A percentile compares a stretch with the other conserved stretches of the same genome.
Evolutionary conservation across 2,888 invertebrate genomes (phyloP).

Genomic region (Sthenelais limicola): DNA sequence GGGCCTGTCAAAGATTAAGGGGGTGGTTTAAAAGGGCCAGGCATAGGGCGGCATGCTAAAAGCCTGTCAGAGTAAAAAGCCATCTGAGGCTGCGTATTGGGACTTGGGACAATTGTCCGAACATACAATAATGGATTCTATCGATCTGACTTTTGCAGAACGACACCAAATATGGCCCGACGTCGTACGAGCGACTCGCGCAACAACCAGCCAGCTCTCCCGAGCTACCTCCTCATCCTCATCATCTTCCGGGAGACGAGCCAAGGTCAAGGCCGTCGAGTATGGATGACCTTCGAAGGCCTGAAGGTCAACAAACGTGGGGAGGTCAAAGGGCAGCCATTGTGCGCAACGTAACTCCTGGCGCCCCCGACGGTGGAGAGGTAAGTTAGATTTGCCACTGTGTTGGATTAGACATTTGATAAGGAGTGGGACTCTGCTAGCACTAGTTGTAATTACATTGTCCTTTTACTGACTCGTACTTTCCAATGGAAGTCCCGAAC

Average conservation of each 20-base stretch:
- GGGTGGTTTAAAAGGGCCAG: no score
- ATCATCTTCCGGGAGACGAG: conserved; percentile 14
- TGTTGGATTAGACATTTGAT: conserved; percentile 27
- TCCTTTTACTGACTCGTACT: neutral
- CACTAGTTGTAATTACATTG: conserved; percentile 22
- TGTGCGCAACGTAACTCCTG: conserved; percentile 16
- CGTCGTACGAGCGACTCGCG: conserved; percentile 35
- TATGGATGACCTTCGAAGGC: conserved; percentile 33
- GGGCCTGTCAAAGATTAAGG: no score
- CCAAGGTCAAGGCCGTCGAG: conserved; percentile 19
- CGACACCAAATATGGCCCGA: conserved; percentile 33
- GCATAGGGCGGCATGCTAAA: no score
- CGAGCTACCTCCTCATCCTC: conserved; percentile 9
- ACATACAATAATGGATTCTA: conserved; percentile 27
- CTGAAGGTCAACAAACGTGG: conserved; percentile 33
- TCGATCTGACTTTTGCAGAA: conserved; percentile 36
- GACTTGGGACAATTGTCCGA: neutral
- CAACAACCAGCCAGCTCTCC: conserved; percentile 25
- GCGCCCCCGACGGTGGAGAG: conserved; percentile 11
- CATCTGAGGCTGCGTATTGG: neutral
- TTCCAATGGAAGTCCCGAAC: neutral
- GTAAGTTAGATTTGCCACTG: conserved; percentile 5
- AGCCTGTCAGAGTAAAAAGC: conserved; percentile 15
- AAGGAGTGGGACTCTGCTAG: neutral
- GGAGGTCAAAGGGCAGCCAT: conserved; percentile 31